Evolutionary conservation across 1,140 invertebrate genomes (phyloP).

Genomic region (Bombus sylvicola): DNA sequence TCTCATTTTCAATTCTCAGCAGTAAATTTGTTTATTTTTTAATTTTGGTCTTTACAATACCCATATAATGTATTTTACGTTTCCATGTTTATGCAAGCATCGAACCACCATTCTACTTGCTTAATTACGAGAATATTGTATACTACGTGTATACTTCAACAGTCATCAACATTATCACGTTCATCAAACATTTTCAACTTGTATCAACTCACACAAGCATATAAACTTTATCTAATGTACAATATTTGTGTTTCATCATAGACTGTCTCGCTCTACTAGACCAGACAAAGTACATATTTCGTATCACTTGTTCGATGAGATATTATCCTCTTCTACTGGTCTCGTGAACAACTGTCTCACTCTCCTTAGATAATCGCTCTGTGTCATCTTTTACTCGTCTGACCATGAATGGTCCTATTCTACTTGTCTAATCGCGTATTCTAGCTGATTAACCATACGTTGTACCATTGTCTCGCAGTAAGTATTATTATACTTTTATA

Average conservation of each 20-base stretch:
- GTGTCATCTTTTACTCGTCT: not conserved
- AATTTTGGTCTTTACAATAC: not conserved
- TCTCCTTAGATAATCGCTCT: not conserved
- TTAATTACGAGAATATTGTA: not conserved
- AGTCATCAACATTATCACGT: not conserved
- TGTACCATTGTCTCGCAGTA: too few relatives aligned
- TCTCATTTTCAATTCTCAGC: too few relatives aligned
- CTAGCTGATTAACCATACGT: not conserved
- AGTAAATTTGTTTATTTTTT: not conserved
- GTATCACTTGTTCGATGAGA: not conserved
- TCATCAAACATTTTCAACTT: not conserved
- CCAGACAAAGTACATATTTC: not conserved
- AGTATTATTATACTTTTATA: too few relatives aligned
- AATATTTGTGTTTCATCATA: not conserved
- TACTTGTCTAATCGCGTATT: not conserved
- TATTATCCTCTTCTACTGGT: not conserved
- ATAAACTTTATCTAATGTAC: too few relatives aligned
- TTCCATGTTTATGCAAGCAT: not conserved
- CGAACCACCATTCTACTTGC: not conserved
- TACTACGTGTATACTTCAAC: not conserved
- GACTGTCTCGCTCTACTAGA: too few relatives aligned
- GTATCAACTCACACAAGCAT: not conserved
- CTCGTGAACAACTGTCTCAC: not conserved
- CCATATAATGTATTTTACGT: not conserved
- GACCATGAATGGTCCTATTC: not conserved